Evolutionary conservation across 2,888 invertebrate species (phyloP).

Genomic region (Camptogramma bilineatum): DNA sequence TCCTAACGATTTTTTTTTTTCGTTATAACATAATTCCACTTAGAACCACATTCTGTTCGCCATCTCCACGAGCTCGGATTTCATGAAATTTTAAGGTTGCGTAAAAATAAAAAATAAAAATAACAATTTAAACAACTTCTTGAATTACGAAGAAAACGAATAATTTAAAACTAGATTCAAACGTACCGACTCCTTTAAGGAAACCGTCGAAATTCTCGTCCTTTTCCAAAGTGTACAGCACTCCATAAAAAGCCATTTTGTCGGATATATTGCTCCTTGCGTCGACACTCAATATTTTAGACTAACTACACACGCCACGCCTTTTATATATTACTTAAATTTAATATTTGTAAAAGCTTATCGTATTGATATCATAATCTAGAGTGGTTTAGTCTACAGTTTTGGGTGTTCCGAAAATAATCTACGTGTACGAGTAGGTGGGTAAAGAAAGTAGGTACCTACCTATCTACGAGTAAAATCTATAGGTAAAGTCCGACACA

Average conservation of each 20-base stretch:
- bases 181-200: slow-evolving; percentile 54
- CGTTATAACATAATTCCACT: no score
- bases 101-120: no score
- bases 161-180: not conserved
- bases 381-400: not conserved
- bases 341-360: not conserved
- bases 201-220: slow-evolving; percentile 60
- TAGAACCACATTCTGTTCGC: no score
- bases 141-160: no score
- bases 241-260: slow-evolving; percentile 61
- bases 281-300: not conserved
- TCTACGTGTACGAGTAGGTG: not conserved
- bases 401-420: no score
- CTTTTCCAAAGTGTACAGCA: slow-evolving; percentile 52
- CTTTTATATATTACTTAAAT: not conserved
- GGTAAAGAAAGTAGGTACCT: not conserved
- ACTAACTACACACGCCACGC: not conserved
- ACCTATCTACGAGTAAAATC: no score
- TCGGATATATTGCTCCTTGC: not conserved
- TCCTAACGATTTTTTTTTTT: no score
- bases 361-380: not conserved
- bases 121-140: no score
- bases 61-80: no score
- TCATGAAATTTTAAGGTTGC: no score
- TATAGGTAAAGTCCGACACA: no score